A percentile compares a stretch with the other conserved stretches of the same genome.
Evolutionary conservation across 2,797 vertebrate genomes (phyloP).

Genomic region (Cheirogaleus major): DNA sequence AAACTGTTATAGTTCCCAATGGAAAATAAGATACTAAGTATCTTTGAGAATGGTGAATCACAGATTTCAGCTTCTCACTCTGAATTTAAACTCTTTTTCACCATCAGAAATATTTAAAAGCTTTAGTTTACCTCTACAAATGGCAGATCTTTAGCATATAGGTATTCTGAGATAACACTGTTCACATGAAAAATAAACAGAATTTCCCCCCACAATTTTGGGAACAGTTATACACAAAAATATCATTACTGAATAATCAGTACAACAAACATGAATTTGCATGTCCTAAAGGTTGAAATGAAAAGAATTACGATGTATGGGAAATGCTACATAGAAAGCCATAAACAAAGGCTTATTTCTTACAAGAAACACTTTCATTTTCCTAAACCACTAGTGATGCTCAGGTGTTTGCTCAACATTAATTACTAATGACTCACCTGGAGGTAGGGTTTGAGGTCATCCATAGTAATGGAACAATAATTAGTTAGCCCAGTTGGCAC

Average conservation of each 20-base stretch:
- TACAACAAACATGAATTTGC: neutral
- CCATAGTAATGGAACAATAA: neutral
- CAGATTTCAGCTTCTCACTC: constrained; percentile 6
- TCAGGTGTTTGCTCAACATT: neutral
- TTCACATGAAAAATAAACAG: constrained; percentile 2
- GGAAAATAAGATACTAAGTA: constrained; percentile 24
- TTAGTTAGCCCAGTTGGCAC: neutral
- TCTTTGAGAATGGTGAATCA: constrained; percentile 39
- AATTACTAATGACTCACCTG: neutral
- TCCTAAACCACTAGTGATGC: neutral
- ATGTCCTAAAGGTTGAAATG: neutral
- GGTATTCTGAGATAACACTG: neutral
- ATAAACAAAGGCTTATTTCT: neutral
- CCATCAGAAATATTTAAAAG: constrained; percentile 51
- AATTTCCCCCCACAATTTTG: neutral
- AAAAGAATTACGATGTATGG: neutral
- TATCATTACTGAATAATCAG: neutral
- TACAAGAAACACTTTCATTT: neutral
- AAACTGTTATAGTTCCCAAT: neutral
- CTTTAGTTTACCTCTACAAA: constrained; percentile 26
- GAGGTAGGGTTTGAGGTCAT: neutral
- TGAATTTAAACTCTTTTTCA: constrained; percentile 13
- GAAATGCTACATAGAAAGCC: neutral
- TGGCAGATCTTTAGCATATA: neutral
- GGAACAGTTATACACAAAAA: constrained; percentile 1